Evolutionary conservation across 2,113 vertebrate species (phyloP), one percentile per base, ranked within the genome.

Genomic region (Heloderma charlesbogerti): DNA sequence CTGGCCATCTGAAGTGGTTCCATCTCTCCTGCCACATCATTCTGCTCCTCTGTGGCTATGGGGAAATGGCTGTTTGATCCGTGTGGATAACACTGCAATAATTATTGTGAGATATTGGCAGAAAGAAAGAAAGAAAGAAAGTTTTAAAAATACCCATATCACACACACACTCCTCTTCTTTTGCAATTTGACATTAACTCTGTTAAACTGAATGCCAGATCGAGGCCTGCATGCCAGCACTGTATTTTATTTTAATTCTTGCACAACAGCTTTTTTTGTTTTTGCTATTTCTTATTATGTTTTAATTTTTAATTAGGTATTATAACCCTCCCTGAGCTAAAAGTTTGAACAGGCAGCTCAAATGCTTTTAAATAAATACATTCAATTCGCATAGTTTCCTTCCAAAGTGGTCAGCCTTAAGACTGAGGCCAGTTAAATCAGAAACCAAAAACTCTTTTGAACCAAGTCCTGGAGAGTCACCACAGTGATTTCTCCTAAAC

Each of bases 401-500:
- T 48, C 43, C 66, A 86, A 86, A 25, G 16, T 20, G 66, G 15
- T 86, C 31, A 3, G 25, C 48, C 43, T 13, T 71, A 71, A 31
- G 20, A 1, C 3, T 34, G 31, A 69, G 67, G 18, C 12, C 20
- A 10, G 31, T 86, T 48, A 48, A 86, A 71, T 71, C 48, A 71
- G 48, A 27, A 51, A 71, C 29, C 8, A 25, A 71, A 45, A 86
- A n/a, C 6, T 45, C 40, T 40, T 37, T 6, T 0, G n/a, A n/a
- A 74, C 16, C 34, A 74, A 22, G 5, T 12, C 37, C 15, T 20
- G n/a, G 18, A 6, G n/a, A 20, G 18, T 37, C n/a, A 51, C 6
- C 15, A 75, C n/a, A 40, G 72, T 40, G 15, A 43, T 78, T 87
- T 89, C 92, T 88, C 92, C 95, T 95, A 72, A 91, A 90, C 25